phyloP scores from a whole-genome alignment of 2,797 vertebrate species.

The Oryzias sinensis region DNA sequence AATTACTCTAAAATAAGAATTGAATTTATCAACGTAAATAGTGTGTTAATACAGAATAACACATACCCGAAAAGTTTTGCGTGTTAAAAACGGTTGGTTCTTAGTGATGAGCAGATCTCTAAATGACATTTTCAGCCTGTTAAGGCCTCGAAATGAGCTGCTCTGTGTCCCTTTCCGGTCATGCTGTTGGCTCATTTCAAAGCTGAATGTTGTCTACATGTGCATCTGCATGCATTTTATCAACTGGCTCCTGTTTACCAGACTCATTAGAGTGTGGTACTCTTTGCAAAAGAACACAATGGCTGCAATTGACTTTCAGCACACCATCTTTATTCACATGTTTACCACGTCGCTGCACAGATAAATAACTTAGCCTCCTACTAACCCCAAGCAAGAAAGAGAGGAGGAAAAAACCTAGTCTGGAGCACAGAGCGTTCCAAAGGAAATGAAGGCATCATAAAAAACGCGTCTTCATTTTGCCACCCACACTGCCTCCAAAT shows the following conservation, averaged over 20 bases:
- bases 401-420: background rate
- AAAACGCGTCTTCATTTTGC: conserved; percentile 19
- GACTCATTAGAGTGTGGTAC: background rate
- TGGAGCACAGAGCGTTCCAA: conserved; percentile 1
- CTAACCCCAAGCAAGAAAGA: conserved; percentile 1
- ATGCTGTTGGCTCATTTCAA: background rate
- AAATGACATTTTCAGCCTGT: too few species aligned
- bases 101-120: too few species aligned
- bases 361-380: conserved; percentile 3
- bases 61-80: too few species aligned
- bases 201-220: background rate
- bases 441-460: conserved; percentile 16
- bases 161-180: background rate
- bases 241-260: background rate
- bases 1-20: too few species aligned
- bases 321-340: background rate
- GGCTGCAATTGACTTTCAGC: conserved; percentile 4
- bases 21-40: too few species aligned
- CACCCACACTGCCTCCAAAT: conserved; percentile 38
- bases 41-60: too few species aligned
- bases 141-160: too few species aligned
- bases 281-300: background rate
- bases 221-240: background rate
- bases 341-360: conserved; percentile 2
- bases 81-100: too few species aligned